These are phyloP conservation scores for Epicauta chinensis DNA, from an alignment of 1,140 invertebrate genomes.

Conservation along the genomic window DNA sequence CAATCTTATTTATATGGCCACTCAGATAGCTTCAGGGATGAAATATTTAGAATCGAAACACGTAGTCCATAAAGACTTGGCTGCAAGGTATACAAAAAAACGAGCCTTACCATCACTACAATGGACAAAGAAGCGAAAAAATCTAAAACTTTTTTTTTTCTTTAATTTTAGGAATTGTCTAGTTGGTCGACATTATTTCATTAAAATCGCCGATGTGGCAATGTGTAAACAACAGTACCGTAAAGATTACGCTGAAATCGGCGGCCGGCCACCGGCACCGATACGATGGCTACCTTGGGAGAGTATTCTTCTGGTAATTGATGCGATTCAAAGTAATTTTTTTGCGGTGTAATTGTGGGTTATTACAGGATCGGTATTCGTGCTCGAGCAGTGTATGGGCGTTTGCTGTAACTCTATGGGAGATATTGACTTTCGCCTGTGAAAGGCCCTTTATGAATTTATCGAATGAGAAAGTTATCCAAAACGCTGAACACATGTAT, in stretches of 20 bases:
- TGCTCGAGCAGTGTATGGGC: conserved; percentile 62
- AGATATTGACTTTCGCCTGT: conserved; percentile 66
- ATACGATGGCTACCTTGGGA: conserved; percentile 89
- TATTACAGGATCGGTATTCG: conserved; percentile 57
- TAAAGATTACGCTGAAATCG: conserved; percentile 75
- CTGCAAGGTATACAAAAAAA: conserved; percentile 57
- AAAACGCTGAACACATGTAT: conserved; percentile 64
- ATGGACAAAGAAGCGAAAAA: background rate
- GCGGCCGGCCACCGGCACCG: conserved; percentile 72
- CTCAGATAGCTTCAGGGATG: conserved; percentile 83
- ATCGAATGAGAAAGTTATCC: conserved; percentile 68
- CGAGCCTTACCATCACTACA: no score
- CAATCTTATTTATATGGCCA: conserved; percentile 72
- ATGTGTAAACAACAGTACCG: conserved; percentile 79
- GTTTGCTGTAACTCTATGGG: conserved; percentile 66
- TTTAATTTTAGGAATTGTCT: conserved; percentile 68
- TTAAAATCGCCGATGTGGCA: conserved; percentile 86
- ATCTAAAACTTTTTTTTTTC: conserved; percentile 12
- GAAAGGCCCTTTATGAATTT: conserved; percentile 65
- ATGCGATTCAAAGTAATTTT: background rate
- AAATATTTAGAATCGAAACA: conserved; percentile 73
- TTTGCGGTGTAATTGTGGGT: background rate
- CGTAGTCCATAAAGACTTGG: conserved; percentile 70
- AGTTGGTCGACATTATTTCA: conserved; percentile 68
- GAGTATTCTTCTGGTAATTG: conserved; percentile 62